Conservation (phyloP, 2,113 vertebrate genomes). For the Halcyon senegalensis region DNA sequence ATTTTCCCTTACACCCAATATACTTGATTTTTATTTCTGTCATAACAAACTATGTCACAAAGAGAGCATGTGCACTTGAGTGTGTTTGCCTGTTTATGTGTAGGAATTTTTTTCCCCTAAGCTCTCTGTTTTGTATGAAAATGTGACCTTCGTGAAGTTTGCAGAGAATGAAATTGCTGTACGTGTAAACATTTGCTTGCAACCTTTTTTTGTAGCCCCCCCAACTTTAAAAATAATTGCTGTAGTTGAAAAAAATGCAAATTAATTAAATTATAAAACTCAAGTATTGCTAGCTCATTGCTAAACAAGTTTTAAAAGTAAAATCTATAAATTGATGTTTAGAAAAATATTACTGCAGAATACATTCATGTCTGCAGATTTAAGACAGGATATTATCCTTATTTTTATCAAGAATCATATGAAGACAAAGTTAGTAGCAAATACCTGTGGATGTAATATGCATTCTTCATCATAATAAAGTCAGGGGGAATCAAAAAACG, state of each 20-base stretch:
- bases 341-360: conserved; percentile 36
- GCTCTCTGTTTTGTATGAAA: background rate
- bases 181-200: background rate
- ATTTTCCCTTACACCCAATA: background rate
- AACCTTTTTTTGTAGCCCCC: background rate
- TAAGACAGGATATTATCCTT: conserved; percentile 34
- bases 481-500: conserved; percentile 15
- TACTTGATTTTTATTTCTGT: background rate
- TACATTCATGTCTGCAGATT: background rate
- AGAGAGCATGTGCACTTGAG: background rate
- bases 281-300: background rate
- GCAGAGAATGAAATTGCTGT: background rate
- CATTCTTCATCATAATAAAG: conserved; percentile 3
- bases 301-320: background rate
- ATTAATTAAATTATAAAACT: background rate
- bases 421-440: conserved; percentile 19
- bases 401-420: conserved; percentile 18
- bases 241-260: background rate
- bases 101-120: background rate
- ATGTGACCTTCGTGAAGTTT: background rate
- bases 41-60: background rate
- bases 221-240: background rate
- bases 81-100: background rate
- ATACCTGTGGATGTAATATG: background rate
- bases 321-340: background rate